Evolutionary conservation across 2,888 invertebrate genomes (phyloP).

Genomic region (Drosophila prolongata): DNA sequence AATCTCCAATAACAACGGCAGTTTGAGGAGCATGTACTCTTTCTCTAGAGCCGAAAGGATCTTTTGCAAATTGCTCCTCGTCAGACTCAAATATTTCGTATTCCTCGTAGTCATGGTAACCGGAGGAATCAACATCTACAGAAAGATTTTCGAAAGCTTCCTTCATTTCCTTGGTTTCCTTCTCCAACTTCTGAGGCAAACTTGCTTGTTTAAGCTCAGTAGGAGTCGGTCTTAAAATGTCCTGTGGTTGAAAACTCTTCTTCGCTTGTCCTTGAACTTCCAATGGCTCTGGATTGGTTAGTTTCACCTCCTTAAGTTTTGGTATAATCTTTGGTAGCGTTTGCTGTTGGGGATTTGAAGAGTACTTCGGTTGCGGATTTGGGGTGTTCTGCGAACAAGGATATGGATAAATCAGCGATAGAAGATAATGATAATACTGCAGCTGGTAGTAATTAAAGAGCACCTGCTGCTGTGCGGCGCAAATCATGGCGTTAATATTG

Average conservation of each 20-base stretch:
- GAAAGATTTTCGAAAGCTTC: constrained; percentile 6
- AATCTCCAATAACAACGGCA: not conserved
- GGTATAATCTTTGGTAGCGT: too few species aligned
- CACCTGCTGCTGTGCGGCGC: constrained; percentile 15
- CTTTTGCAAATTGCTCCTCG: not conserved
- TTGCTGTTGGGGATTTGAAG: not conserved
- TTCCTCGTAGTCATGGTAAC: not conserved
- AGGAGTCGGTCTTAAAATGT: not conserved
- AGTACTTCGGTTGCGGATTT: not conserved
- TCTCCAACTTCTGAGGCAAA: not conserved
- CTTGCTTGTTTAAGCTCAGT: not conserved
- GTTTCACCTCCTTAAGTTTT: too few species aligned
- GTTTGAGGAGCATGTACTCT: not conserved
- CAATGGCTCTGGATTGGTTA: not conserved
- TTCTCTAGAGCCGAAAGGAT: not conserved
- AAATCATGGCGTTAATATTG: constrained; percentile 9
- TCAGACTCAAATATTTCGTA: not conserved
- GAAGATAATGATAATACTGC: not conserved
- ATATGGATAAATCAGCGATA: constrained; percentile 12
- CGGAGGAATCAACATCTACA: not conserved
- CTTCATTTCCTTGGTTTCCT: not conserved
- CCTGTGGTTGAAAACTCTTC: too few species aligned
- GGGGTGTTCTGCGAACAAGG: constrained; percentile 4
- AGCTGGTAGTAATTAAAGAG: not conserved
- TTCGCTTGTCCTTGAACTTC: not conserved